Base-by-base conservation (phyloP, 2,888 invertebrate genomes). In the Leptinotarsa tumamoca region DNA sequence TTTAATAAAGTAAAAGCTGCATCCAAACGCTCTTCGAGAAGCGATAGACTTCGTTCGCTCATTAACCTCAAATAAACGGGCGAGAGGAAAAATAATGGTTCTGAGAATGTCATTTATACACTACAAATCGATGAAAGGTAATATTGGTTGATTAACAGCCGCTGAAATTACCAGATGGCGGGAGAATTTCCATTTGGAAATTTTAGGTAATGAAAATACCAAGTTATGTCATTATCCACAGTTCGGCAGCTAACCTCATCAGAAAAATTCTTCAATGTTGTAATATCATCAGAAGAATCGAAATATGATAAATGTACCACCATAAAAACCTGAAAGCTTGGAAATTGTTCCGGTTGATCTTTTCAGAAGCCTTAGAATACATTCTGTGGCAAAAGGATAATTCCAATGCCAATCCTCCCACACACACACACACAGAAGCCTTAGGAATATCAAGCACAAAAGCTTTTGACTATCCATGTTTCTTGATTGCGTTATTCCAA, bases 1-100 rank as follows among this genome's bases (percentile, higher is more conserved):
- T 82, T 81, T 80, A 81, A 82, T 82, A 82, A 82, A 77, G 73
- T 73, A 58, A 72, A 74, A 80, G 73, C 80, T 77, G 77, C 73
- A 73, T 76, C 75, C 74, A 79, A 75, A 68, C 71, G 75, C 75
- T 78, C 73, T 80, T 70, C 61, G 76, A 76, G 73, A 74, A 76
- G 76, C 72, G 74, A 79, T 76, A 76, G 78, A 78, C 78, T 80
- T 75, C 79, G 56, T 77, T 81, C 77, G 73, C 78, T 82, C 81
- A 81, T 82, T 81, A 80, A 78, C 68, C 54, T 33, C 68, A n/a
- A 54, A 23, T 17, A 33, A n/a, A 68, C 33, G 56, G 27, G 56
- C 21, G 33, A n/a, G 21, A 56, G 56, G 14, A n/a, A 17, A 33
- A 54, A 56, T 69, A 56, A 56, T 56, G 49, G 56, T 17, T 15